Evolutionary conservation across 2,888 invertebrate genomes (phyloP), one percentile per base, ranked within the genome.

Genomic region (Yponomeuta cagnagella): DNA sequence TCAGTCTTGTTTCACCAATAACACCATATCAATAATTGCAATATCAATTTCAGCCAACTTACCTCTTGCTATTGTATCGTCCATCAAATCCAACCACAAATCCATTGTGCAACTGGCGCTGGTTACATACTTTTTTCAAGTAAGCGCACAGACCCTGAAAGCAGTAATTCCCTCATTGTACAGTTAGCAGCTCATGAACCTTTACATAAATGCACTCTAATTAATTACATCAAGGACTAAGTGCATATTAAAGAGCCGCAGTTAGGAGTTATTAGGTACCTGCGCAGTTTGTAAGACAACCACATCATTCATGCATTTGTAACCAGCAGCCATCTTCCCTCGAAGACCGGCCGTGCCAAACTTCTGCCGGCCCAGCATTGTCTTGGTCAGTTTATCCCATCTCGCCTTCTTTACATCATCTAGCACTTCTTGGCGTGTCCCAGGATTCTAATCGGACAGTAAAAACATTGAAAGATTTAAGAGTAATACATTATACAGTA

Each of bases 311-410:
- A 99, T 97, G 74, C 96, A 95, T 75, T 94, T 94, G 86, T 96
- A 98, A 0, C 99, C 99, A 23, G 98, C 96, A 30, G 95, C 96
- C 99, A 99, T 99, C 74, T 93, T 93, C 0, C 96, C 98, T 74
- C 99, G 94, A 52, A 99, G 91, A 0, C 99, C 98, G 0, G 98
- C 98, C 1, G 98, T 99, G 30, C 98, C 98, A 86, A 98, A 98
- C 78, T 94, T 92, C 77, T 98, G 93, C 9, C 98, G 94, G 0
- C 80, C 78, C 48, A 95, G 84, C 80, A 98, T 94, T 15, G 95
- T 89, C 74, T 93, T 92, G 10, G 88, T 86, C 15, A 98, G 84
- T 72, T 93, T 93, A 65, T 93, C 91, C 82, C 93, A 93, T 80
- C 95, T 89, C 65, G 93, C 84, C 1, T 92, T 83, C 0, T 89